Percentiles rank a stretch among this genome's conserved stretches.
Evolutionary conservation across 2,113 vertebrate genomes (phyloP).

Genomic region (Anolis sagrei): DNA sequence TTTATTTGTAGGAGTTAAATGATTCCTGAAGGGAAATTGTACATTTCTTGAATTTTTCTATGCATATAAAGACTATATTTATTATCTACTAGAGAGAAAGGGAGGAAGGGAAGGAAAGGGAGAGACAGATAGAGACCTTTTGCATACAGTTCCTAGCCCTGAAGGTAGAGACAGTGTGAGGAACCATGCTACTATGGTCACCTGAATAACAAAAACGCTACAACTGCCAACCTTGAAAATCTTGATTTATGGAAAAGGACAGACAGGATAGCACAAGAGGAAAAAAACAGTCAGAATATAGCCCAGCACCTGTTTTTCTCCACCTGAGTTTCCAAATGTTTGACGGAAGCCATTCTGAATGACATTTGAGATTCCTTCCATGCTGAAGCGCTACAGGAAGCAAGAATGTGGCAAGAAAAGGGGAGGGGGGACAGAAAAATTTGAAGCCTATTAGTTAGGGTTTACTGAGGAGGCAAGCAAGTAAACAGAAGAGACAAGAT

Average conservation of each 20-base stretch:
- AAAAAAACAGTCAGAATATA: conserved; percentile 65
- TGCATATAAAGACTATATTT: conserved; percentile 24
- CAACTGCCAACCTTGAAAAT: conserved; percentile 45
- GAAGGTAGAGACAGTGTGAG: conserved; percentile 9
- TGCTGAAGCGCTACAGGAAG: conserved; percentile 92
- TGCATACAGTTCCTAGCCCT: background rate
- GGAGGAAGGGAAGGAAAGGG: background rate
- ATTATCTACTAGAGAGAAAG: conserved; percentile 21
- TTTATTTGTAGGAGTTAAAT: conserved; percentile 14
- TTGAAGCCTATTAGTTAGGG: conserved; percentile 75
- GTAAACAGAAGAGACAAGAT: conserved; percentile 63
- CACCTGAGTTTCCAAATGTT: conserved; percentile 92
- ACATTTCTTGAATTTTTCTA: conserved; percentile 15
- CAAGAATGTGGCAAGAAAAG: conserved; percentile 69
- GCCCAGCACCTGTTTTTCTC: conserved; percentile 95
- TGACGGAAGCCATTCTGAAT: conserved; percentile 98
- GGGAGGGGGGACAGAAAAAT: conserved; percentile 77
- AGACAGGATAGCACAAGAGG: conserved; percentile 66
- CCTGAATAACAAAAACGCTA: conserved; percentile 50
- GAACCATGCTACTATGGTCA: conserved; percentile 23
- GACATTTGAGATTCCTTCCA: conserved; percentile 97
- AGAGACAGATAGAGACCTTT: background rate
- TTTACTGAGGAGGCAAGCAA: conserved; percentile 45
- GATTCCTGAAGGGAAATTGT: background rate
- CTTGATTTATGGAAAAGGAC: conserved; percentile 50